A percentile compares a stretch with the other conserved stretches of the same genome.
Evolutionary conservation across 2,113 vertebrate species (phyloP).

Genomic region (Paraplagusia blochii): DNA sequence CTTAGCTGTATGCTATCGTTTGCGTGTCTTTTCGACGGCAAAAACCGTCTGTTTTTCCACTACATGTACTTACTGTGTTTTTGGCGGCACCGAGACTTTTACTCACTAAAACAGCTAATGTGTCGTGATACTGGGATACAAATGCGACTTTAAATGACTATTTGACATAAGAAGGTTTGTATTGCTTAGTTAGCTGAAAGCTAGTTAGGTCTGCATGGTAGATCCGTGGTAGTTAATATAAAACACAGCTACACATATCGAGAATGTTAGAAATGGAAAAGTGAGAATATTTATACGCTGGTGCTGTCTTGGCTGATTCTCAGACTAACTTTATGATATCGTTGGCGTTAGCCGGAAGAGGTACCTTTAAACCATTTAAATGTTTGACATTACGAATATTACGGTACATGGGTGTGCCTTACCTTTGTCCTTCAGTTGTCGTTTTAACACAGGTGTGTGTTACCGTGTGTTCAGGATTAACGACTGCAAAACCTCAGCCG

Average conservation of each 20-base stretch:
- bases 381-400: not conserved
- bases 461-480: not conserved
- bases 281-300: not conserved
- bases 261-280: fast-evolving
- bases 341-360: conserved; percentile 31
- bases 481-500: conserved; percentile 15
- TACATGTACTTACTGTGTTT: too few relatives aligned
- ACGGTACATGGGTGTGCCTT: not conserved
- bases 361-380: conserved; percentile 15
- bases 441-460: conserved; percentile 1
- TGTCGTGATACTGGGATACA: too few relatives aligned
- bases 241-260: not conserved
- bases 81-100: too few relatives aligned
- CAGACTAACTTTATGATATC: not conserved
- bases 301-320: not conserved
- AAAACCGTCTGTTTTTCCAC: not conserved
- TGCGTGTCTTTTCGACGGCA: not conserved
- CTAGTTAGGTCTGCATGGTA: not conserved
- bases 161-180: too few relatives aligned
- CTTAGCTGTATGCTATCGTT: conserved; percentile 32
- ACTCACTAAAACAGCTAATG: too few relatives aligned
- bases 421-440: conserved; percentile 18
- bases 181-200: conserved; percentile 35
- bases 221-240: not conserved
- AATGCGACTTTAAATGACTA: too few relatives aligned